Conservation (phyloP, 2,888 invertebrate species). For the Nymphalis urticae region DNA sequence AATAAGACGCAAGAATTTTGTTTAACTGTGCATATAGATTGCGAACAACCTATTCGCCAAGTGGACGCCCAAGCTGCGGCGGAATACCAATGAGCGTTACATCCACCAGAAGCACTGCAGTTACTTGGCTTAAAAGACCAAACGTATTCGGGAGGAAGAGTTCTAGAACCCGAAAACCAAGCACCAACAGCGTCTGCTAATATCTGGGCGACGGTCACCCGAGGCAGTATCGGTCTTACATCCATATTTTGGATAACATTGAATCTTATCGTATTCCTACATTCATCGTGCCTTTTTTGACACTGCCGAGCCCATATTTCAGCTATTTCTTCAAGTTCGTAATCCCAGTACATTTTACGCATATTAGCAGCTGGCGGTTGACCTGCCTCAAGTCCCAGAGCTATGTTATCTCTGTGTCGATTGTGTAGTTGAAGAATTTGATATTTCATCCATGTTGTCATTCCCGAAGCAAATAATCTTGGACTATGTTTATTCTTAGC, state of each 20-base stretch:
- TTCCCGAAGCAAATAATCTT: slow-evolving; percentile 68
- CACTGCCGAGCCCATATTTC: slow-evolving; percentile 77
- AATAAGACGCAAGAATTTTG: slow-evolving; percentile 62
- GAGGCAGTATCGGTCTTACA: slow-evolving; percentile 64
- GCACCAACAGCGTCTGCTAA: slow-evolving; percentile 72
- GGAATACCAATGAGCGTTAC: slow-evolving; percentile 73
- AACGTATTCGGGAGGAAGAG: slow-evolving; percentile 62
- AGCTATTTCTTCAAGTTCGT: slow-evolving; percentile 72
- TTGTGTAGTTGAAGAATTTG: slow-evolving; percentile 72
- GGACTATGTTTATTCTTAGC: slow-evolving; percentile 62
- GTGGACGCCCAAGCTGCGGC: slow-evolving; percentile 75
- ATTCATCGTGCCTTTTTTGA: slow-evolving; percentile 76
- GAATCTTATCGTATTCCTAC: slow-evolving; percentile 70
- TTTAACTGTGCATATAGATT: slow-evolving; percentile 66
- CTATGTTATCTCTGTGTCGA: slow-evolving; percentile 72
- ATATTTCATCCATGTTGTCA: slow-evolving; percentile 75
- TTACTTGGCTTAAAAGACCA: slow-evolving; percentile 66
- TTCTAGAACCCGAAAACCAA: slow-evolving; percentile 73
- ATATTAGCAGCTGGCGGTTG: slow-evolving; percentile 77
- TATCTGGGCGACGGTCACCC: slow-evolving; percentile 71
- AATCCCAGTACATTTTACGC: slow-evolving; percentile 79
- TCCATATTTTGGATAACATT: slow-evolving; percentile 76
- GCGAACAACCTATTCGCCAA: slow-evolving; percentile 73
- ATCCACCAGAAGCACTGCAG: slow-evolving; percentile 70
- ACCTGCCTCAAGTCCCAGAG: slow-evolving; percentile 72